phyloP scores from a whole-genome alignment of 2,888 invertebrate genomes.

The Meta bourneti region DNA sequence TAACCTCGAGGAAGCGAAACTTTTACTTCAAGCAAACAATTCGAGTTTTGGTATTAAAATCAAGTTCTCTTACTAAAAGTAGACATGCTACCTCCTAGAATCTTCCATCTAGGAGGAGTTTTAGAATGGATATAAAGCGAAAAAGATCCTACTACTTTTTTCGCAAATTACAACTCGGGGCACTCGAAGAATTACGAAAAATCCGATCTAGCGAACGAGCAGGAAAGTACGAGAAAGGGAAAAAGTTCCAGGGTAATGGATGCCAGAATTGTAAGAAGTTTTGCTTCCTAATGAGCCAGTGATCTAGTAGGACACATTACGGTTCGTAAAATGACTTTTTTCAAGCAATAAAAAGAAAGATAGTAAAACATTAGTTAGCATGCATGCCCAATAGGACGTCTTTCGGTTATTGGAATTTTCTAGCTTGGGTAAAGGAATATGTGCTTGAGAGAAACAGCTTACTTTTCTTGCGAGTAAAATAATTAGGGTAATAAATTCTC shows the following conservation, averaged over 20 bases:
- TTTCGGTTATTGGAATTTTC: not conserved
- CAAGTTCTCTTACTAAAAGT: too few relatives aligned
- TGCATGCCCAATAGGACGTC: not conserved
- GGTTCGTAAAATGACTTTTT: not conserved
- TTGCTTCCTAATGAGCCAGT: slow-evolving; percentile 1
- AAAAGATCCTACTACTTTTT: too few relatives aligned
- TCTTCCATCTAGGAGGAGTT: too few relatives aligned
- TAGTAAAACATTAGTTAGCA: not conserved
- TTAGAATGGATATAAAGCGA: too few relatives aligned
- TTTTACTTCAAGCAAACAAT: too few relatives aligned
- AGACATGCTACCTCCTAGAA: too few relatives aligned
- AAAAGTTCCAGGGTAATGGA: not conserved
- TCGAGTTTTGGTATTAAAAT: too few relatives aligned
- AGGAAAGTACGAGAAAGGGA: not conserved
- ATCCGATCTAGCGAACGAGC: too few relatives aligned
- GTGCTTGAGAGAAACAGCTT: not conserved
- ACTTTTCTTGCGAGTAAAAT: not conserved
- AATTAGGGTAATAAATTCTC: not conserved
- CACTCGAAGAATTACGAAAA: too few relatives aligned
- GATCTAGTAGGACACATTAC: slow-evolving; percentile 36
- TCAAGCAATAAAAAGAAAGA: not conserved
- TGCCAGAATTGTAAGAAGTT: not conserved
- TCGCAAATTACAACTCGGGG: too few relatives aligned
- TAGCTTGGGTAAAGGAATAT: not conserved
- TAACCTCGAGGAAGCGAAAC: too few relatives aligned